These are phyloP conservation scores for Eristalis tenax DNA, from an alignment of 2,888 invertebrate species.

Conservation along the genomic window DNA sequence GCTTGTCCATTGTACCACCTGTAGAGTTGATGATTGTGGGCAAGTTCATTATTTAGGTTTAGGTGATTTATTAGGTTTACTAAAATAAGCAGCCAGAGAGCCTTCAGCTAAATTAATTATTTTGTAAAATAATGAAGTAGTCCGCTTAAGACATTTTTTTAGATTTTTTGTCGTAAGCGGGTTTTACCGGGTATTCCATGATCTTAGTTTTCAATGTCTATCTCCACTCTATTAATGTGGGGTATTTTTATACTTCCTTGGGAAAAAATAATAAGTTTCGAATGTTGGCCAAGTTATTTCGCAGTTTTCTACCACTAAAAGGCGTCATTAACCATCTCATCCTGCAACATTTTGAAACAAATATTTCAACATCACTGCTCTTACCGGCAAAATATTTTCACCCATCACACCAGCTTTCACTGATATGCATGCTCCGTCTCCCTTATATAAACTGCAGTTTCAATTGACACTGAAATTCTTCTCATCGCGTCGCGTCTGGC, in stretches of 20 bases:
- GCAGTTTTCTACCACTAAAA: not conserved
- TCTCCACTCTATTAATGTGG: no score
- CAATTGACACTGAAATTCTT: constrained; percentile 54
- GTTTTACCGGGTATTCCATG: not conserved
- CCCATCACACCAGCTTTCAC: not conserved
- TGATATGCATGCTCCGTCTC: not conserved
- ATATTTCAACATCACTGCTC: no score
- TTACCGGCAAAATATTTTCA: constrained; percentile 13
- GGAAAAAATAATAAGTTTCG: no score
- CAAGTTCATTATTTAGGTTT: no score
- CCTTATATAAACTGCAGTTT: not conserved
- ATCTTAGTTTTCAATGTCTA: not conserved
- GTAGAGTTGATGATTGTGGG: not conserved
- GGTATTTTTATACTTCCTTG: no score
- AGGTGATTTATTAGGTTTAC: no score
- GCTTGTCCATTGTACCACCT: not conserved
- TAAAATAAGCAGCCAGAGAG: no score
- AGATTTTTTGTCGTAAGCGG: no score
- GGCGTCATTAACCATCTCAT: constrained; percentile 2
- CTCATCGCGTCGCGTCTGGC: not conserved
- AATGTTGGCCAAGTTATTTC: not conserved
- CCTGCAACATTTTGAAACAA: no score
- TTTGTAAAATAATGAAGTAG: no score
- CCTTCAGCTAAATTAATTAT: no score
- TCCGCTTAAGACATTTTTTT: no score